Percentiles rank a stretch among this genome's conserved stretches.
These are phyloP conservation scores for Notocelia uddmanniana DNA, from an alignment of 2,888 invertebrate species.

Conservation along the genomic window DNA sequence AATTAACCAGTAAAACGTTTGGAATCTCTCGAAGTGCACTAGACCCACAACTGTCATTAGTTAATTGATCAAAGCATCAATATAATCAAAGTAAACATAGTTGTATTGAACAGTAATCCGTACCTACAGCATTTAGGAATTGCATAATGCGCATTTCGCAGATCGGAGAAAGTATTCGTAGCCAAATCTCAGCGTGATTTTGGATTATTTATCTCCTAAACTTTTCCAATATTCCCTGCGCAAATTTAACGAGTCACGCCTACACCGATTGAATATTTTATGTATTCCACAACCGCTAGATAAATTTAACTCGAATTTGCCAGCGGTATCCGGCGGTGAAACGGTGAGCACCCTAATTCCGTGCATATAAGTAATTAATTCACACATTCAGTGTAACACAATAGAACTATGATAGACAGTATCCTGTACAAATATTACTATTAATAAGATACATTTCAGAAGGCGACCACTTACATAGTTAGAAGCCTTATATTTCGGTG, in stretches of 20 bases:
- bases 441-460: too few species aligned
- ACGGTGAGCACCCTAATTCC: constrained; percentile 31
- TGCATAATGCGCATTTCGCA: neutral
- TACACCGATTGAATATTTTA: constrained; percentile 36
- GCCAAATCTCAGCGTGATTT: neutral
- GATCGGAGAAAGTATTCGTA: neutral
- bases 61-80: too few species aligned
- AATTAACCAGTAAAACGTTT: neutral
- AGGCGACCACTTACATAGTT: too few species aligned
- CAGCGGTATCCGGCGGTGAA: constrained; percentile 23
- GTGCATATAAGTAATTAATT: constrained; percentile 34
- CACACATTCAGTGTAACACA: constrained; percentile 27
- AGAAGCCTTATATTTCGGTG: too few species aligned
- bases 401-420: neutral
- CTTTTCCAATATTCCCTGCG: constrained; percentile 20
- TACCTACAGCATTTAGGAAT: neutral
- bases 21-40: too few species aligned
- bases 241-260: constrained; percentile 18
- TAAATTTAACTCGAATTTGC: constrained; percentile 33
- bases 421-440: neutral
- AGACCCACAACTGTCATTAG: too few species aligned
- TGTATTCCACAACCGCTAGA: constrained; percentile 24
- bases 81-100: too few species aligned
- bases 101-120: neutral
- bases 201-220: constrained; percentile 12